phyloP scores from a whole-genome alignment of 2,113 vertebrate genomes.

The Motacilla tschutschensis region DNA sequence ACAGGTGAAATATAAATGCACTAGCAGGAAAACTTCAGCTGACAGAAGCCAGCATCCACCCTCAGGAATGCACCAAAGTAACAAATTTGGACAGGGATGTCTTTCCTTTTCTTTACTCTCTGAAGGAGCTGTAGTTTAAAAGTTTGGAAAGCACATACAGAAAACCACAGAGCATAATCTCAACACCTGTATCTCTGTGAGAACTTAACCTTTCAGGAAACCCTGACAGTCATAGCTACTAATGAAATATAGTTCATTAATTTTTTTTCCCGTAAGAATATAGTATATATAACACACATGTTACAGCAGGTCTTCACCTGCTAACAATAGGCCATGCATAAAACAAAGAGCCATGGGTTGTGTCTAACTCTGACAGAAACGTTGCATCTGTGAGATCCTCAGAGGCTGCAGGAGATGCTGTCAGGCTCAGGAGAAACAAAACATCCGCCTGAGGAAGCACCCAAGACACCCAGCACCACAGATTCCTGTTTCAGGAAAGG shows the following conservation, averaged over 20 bases:
- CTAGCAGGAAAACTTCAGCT: background rate
- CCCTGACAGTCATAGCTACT: background rate
- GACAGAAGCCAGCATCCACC: background rate
- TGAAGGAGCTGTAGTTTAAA: background rate
- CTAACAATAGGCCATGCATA: background rate
- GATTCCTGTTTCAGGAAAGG: background rate
- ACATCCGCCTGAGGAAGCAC: background rate
- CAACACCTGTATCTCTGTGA: background rate
- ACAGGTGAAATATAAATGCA: background rate
- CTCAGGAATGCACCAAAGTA: background rate
- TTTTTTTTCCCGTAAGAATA: too few species aligned
- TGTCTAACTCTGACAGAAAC: background rate
- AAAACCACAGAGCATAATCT: background rate
- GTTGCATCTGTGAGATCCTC: background rate
- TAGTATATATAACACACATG: background rate
- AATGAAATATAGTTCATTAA: background rate
- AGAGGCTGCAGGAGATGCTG: background rate
- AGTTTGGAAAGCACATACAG: background rate
- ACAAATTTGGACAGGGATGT: background rate
- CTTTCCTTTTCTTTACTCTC: background rate
- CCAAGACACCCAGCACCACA: fast-evolving
- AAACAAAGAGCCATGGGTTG: background rate
- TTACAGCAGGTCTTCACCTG: background rate
- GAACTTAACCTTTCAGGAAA: background rate
- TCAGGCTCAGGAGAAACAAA: background rate